These are phyloP conservation scores for Triplophysa dalaica DNA, from an alignment of 2,113 vertebrate genomes.

Conservation along the genomic window DNA sequence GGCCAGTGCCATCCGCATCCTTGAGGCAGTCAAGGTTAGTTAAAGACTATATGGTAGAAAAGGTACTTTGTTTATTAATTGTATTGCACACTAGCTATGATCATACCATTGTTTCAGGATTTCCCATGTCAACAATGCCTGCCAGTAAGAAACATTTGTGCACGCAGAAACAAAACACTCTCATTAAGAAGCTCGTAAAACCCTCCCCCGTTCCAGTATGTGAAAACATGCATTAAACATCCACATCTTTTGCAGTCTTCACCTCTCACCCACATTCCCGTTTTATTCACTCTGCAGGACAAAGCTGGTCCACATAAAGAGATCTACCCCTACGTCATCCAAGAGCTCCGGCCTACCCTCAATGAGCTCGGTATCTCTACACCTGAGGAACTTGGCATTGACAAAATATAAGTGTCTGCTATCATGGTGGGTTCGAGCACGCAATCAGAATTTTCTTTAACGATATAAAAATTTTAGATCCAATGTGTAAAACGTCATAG, in stretches of 20 bases:
- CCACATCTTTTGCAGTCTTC: not conserved
- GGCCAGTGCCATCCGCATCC: conserved; percentile 91
- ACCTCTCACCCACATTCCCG: not conserved
- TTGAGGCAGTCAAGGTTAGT: conserved; percentile 94
- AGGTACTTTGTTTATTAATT: too few relatives aligned
- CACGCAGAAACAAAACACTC: not conserved
- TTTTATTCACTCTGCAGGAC: conserved; percentile 74
- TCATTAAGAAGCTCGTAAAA: not conserved
- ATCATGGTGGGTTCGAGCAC: conserved; percentile 46
- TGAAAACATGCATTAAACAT: not conserved
- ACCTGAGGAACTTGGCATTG: conserved; percentile 93
- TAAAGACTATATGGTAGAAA: not conserved
- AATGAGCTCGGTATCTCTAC: conserved; percentile 93
- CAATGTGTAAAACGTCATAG: too few relatives aligned
- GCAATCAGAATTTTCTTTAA: not conserved
- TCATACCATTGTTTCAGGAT: too few relatives aligned
- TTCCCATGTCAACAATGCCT: not conserved
- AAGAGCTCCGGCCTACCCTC: conserved; percentile 91
- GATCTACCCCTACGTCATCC: conserved; percentile 95
- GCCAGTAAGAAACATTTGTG: not conserved
- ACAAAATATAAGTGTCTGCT: conserved; percentile 80
- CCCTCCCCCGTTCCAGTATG: not conserved
- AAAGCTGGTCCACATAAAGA: conserved; percentile 96
- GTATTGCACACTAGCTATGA: too few relatives aligned
- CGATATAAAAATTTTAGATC: not conserved